Base-by-base conservation (phyloP, 2,888 invertebrate genomes). In the Calliphora vomitoria region DNA sequence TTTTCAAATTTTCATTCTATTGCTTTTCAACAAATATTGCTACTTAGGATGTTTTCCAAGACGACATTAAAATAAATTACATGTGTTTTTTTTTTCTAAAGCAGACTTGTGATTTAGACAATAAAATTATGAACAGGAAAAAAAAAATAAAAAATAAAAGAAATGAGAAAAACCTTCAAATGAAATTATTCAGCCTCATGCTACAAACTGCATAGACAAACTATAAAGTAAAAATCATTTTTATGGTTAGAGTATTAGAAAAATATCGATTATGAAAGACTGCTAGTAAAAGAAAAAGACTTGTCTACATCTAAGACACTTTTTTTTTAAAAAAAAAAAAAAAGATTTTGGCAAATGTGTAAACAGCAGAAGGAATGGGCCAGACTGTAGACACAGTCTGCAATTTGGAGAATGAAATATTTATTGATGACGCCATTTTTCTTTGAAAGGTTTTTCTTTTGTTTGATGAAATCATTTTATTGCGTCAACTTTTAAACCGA, bases 381-480 rank as follows among this genome's bases (percentile, higher is more conserved):
- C 74, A 75, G 72, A 72, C 72, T 55, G 6, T 20, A 81, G 72
- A 74, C 72, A 15, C 25, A 66, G 81, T 55, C 81, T 82, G 58
- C 58, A 47, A 35, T 75, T 31, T 58, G 47, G 6, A 41, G 13
- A 13, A 68, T 25, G 13, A 13, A 68, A 25, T n/a, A 66, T 50
- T 44, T 66, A 58, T 47, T 74, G 82, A 82, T 66, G 82, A 74
- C 82, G 82, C 82, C 82, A 82, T n/a, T 11, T 58, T 15, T 31
- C 53, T 55, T 74, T 74, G 4, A 58, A 31, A 58, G 58, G 25
- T 58, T 58, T 25, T 55, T 55, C 20, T 55, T 55, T 64, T 13
- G 4, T 60, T 62, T 47, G 31, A 60, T 62, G 31, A 72, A 60
- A 47, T 35, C 4, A 58, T 58, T 31, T 62, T 20, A 62, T 13